phyloP scores from a whole-genome alignment of 2,797 vertebrate genomes.

The Acanthopagrus latus region DNA sequence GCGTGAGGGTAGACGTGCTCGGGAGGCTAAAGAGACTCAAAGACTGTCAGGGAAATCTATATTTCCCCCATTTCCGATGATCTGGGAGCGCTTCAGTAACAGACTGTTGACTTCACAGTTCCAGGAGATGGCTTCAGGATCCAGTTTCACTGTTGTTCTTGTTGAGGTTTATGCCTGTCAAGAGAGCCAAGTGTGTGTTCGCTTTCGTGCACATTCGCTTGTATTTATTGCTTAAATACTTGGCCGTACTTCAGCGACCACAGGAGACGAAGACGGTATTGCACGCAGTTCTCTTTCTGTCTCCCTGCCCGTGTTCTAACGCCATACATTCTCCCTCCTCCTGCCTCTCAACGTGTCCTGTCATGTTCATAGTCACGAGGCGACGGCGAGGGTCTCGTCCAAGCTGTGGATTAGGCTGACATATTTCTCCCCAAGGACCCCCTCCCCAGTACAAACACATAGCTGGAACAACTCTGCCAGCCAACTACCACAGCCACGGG shows the following conservation, averaged over 20 bases:
- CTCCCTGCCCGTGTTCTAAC: conserved; percentile 10
- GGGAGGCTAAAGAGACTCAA: conserved; percentile 38
- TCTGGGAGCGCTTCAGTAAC: conserved; percentile 45
- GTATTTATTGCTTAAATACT: conserved; percentile 51
- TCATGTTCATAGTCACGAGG: conserved; percentile 44
- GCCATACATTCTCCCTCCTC: conserved; percentile 5
- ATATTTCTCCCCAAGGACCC: conserved; percentile 57
- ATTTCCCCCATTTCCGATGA: conserved; percentile 46
- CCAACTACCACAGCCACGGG: conserved; percentile 47
- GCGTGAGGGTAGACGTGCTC: conserved; percentile 16
- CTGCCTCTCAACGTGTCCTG: conserved; percentile 20
- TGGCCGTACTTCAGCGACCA: conserved; percentile 28
- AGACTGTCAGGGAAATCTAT: conserved; percentile 47
- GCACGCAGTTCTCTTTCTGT: not conserved
- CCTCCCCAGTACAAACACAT: conserved; percentile 48
- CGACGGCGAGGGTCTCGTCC: conserved; percentile 46
- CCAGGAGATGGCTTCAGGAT: conserved; percentile 50
- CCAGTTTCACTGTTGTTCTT: conserved; percentile 61
- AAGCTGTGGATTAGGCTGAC: conserved; percentile 61
- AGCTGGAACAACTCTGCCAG: conserved; percentile 58
- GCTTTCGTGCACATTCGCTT: conserved; percentile 18
- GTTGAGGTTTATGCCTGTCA: conserved; percentile 56
- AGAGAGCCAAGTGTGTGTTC: conserved; percentile 26
- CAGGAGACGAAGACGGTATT: conserved; percentile 33
- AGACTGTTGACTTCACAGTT: conserved; percentile 50